Conservation (phyloP, 2,888 invertebrate species). For the Agonopterix alstromeriana region DNA sequence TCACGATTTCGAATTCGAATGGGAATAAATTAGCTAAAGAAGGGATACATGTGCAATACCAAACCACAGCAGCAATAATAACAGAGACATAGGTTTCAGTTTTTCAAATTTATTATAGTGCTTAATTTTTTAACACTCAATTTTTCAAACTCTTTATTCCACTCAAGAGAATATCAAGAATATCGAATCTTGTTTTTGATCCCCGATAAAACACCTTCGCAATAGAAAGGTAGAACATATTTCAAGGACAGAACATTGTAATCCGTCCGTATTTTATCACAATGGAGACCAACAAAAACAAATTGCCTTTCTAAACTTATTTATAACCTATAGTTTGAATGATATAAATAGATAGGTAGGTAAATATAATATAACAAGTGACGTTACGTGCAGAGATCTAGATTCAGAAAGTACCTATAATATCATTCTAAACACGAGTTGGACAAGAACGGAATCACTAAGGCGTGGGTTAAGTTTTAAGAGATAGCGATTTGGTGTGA, state of each 20-base stretch:
- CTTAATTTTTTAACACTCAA: too few species aligned
- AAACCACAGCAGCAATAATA: too few species aligned
- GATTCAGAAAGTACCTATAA: slow-evolving; percentile 44
- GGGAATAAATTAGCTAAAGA: too few species aligned
- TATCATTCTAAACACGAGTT: slow-evolving; percentile 50
- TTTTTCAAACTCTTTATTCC: too few species aligned
- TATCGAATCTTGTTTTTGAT: slow-evolving; percentile 31
- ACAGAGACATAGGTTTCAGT: too few species aligned
- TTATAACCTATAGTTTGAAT: not conserved
- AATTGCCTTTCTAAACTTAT: slow-evolving; percentile 9
- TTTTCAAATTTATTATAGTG: too few species aligned
- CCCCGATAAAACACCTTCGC: slow-evolving; percentile 11
- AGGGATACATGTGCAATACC: too few species aligned
- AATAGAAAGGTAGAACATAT: slow-evolving; percentile 17
- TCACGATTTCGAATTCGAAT: too few species aligned
- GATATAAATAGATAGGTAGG: not conserved
- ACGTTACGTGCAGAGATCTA: slow-evolving; percentile 26
- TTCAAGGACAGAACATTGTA: slow-evolving; percentile 21
- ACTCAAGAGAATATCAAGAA: not conserved
- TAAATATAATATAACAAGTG: not conserved
- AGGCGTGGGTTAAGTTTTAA: slow-evolving; percentile 22
- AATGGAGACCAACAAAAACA: slow-evolving; percentile 8
- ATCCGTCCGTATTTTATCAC: slow-evolving; percentile 8
- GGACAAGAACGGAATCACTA: slow-evolving; percentile 58
- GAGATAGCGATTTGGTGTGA: not conserved